A percentile compares a stretch with the other conserved stretches of the same genome.
These are phyloP conservation scores for Aphelocoma californica DNA, from an alignment of 2,797 vertebrate species.

Conservation along the genomic window DNA sequence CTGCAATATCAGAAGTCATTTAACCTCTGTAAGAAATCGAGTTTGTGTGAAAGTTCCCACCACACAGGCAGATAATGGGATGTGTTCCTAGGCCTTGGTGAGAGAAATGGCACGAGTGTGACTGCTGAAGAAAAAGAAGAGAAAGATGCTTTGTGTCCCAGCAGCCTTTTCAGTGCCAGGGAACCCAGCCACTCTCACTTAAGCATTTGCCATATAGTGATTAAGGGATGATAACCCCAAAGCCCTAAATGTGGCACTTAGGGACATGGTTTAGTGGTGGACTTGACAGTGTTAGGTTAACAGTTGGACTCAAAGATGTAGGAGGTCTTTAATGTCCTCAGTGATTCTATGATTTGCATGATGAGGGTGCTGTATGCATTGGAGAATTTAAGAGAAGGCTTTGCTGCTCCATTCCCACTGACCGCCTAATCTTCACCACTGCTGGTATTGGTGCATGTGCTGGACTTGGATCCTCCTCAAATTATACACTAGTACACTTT, in stretches of 20 bases:
- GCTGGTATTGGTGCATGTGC: neutral
- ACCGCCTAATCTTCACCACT: neutral
- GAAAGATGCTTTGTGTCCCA: neutral
- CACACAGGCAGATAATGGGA: accelerated
- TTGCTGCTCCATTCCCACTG: neutral
- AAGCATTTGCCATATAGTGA: no score
- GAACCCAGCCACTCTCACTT: neutral
- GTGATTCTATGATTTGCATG: no score
- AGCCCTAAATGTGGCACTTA: neutral
- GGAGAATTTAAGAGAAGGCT: neutral
- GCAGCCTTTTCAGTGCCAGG: neutral
- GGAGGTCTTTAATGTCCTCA: neutral
- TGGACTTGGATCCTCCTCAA: neutral
- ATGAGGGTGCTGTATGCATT: neutral
- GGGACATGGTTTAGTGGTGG: neutral
- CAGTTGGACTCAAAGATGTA: neutral
- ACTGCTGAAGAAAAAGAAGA: neutral
- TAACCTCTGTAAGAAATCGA: neutral
- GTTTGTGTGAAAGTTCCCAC: accelerated
- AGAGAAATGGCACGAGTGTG: accelerated
- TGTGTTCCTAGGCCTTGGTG: no score
- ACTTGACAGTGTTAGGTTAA: neutral
- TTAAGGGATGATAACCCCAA: neutral
- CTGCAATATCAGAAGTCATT: neutral
- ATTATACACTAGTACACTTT: neutral